These are phyloP conservation scores for Patella caerulea DNA, from an alignment of 2,888 invertebrate species.

Conservation along the genomic window DNA sequence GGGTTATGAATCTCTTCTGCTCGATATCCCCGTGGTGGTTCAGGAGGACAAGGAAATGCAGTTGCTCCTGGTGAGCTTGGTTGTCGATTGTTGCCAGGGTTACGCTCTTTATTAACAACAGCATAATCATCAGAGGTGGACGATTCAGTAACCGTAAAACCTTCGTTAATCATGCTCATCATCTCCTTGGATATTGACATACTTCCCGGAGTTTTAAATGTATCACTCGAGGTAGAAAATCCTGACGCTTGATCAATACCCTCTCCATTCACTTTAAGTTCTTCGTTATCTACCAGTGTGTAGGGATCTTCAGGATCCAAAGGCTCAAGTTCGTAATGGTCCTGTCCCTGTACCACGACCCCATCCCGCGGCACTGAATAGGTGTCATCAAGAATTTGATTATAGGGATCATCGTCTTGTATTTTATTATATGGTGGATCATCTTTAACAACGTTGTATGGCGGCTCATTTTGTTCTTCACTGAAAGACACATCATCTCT, in stretches of 20 bases:
- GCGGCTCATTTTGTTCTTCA: constrained; percentile 24
- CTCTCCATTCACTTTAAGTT: constrained; percentile 34
- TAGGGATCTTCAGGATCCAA: constrained; percentile 36
- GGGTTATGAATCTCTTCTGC: constrained; percentile 20
- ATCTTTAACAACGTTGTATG: constrained; percentile 39
- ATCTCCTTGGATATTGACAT: neutral
- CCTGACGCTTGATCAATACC: constrained; percentile 37
- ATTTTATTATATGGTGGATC: constrained; percentile 45
- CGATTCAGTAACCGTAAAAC: constrained; percentile 1
- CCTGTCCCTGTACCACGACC: neutral
- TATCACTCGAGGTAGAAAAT: neutral
- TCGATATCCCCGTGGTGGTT: constrained; percentile 42
- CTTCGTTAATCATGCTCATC: neutral
- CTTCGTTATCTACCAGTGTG: constrained; percentile 43
- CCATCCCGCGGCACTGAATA: neutral
- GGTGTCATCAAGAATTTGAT: constrained; percentile 28
- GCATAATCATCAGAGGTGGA: constrained; percentile 23
- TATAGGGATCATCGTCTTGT: constrained; percentile 34
- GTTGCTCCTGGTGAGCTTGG: constrained; percentile 6
- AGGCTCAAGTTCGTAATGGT: neutral
- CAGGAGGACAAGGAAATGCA: constrained; percentile 23
- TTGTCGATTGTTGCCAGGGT: neutral
- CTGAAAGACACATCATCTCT: constrained; percentile 8
- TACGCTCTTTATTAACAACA: constrained; percentile 28
- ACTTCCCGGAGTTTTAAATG: neutral